Conservation (phyloP, 2,113 vertebrate species). For the Mixornis gularis region DNA sequence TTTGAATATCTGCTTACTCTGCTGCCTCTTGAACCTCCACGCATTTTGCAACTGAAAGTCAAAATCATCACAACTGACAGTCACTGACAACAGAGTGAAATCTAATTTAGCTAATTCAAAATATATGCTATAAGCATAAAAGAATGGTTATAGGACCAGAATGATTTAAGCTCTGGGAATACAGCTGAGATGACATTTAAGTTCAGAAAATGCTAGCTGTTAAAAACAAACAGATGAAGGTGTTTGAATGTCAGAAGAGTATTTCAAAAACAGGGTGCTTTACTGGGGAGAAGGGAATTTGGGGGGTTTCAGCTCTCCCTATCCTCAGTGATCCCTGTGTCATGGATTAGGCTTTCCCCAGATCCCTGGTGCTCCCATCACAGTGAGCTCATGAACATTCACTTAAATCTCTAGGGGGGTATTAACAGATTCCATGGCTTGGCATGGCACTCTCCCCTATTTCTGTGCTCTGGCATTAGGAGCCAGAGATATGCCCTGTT, state of each 20-base stretch:
- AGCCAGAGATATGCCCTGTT: not conserved
- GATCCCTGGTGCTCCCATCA: not conserved
- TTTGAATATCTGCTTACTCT: not conserved
- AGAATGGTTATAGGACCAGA: not conserved
- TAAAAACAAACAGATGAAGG: not conserved
- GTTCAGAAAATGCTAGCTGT: not conserved
- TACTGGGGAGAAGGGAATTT: not conserved
- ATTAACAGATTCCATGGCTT: not conserved
- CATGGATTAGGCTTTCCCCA: not conserved
- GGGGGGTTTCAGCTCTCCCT: not conserved
- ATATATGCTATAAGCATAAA: not conserved
- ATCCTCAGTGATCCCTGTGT: not conserved
- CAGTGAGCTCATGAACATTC: not conserved
- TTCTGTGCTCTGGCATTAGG: not conserved
- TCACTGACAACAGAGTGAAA: not conserved
- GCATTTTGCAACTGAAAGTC: not conserved
- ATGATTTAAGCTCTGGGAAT: not conserved
- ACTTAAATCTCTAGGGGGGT: not conserved
- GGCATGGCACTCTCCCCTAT: not conserved
- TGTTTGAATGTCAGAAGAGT: not conserved
- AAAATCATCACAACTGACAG: not conserved
- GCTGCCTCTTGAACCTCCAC: not conserved
- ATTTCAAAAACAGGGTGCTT: not conserved
- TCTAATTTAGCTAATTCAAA: conserved; percentile 11
- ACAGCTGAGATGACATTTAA: conserved; percentile 3